Conservation (phyloP, 1,140 invertebrate species). For the Pectinophora gossypiella region DNA sequence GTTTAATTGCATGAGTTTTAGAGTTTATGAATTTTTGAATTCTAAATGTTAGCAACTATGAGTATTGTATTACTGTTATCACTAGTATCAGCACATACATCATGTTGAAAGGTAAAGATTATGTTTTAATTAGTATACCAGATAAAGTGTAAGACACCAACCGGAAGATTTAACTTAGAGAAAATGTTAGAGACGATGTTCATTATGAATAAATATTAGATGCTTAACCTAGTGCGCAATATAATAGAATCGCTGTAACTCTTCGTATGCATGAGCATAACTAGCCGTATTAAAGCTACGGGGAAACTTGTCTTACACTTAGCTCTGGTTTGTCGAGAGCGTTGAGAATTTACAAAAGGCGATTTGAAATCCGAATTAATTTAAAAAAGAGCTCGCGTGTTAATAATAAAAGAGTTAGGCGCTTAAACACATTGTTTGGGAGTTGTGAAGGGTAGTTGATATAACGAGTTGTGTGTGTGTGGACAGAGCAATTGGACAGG, state of each 20-base stretch:
- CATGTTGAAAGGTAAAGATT: slow-evolving; percentile 62
- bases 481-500: slow-evolving; percentile 97
- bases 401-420: slow-evolving; percentile 36
- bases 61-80: slow-evolving; percentile 52
- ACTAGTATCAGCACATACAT: slow-evolving; percentile 70
- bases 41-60: slow-evolving; percentile 67
- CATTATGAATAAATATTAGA: slow-evolving; percentile 19
- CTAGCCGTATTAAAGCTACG: slow-evolving; percentile 22
- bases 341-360: slow-evolving; percentile 69
- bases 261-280: slow-evolving; percentile 33
- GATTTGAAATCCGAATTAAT: slow-evolving; percentile 23
- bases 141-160: slow-evolving; percentile 61
- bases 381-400: slow-evolving; percentile 21
- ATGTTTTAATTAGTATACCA: slow-evolving; percentile 35
- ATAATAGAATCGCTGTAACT: too few relatives aligned
- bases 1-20: slow-evolving; percentile 62
- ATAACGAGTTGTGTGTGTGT: slow-evolving; percentile 57
- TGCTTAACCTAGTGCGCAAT: slow-evolving; percentile 33
- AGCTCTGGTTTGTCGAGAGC: slow-evolving; percentile 67
- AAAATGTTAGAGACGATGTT: too few relatives aligned
- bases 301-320: slow-evolving; percentile 56
- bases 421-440: slow-evolving; percentile 34
- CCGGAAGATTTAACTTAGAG: not conserved
- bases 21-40: slow-evolving; percentile 44
- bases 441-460: slow-evolving; percentile 31